Base-by-base conservation (phyloP, 2,797 vertebrate species). In the Pseudochromis fuscus region DNA sequence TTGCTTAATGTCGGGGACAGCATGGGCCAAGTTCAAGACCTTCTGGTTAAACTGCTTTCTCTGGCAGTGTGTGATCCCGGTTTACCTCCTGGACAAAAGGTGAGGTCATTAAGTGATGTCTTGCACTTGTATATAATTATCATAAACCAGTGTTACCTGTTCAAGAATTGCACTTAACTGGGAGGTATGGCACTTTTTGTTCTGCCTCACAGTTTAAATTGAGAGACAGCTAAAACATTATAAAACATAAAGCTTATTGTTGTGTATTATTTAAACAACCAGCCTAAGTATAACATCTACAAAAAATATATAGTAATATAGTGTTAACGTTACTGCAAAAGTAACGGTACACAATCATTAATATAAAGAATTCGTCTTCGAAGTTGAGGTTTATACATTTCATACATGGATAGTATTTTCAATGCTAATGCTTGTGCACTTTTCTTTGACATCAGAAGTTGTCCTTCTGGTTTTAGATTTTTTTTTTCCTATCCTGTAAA, bases 11-110 rank as follows among this genome's bases (percentile, higher is more conserved):
- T 97, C 71, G 97, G 96, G 18, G 96, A 98, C 93, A 96, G 96
- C 93, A 96, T 97, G 96, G 97, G 97, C 63, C 96, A 98, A 79
- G 95, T 99, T 71, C 97, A 98, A 85, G 98, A 99, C 90, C 93
- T 99, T 83, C 94, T 99, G 74, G 97, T 99, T 64, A 96, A 97
- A 61, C 92, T 99, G 81, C 95, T 99, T 51, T 97, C 96, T 52
- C 94, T 97, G 52, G 97, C 96, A 40, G 95, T 99, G 51, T 97
- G 96, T 79, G 98, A 99, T 92, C 98, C 97, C 0, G 98, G 98
- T 86, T 91, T 99, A 74, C 95, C 96, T 38, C 95, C 96, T 56
- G 98, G 97, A 83, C 96, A 96, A 83, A 98, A 96, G 96, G 98
- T 99, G 67, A 90, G 68, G 28, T 61, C 5, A 52, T 58, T n/a